Conservation (phyloP, 92 coral and sea anemone genomes). For the Epizoanthus stellaris region DNA sequence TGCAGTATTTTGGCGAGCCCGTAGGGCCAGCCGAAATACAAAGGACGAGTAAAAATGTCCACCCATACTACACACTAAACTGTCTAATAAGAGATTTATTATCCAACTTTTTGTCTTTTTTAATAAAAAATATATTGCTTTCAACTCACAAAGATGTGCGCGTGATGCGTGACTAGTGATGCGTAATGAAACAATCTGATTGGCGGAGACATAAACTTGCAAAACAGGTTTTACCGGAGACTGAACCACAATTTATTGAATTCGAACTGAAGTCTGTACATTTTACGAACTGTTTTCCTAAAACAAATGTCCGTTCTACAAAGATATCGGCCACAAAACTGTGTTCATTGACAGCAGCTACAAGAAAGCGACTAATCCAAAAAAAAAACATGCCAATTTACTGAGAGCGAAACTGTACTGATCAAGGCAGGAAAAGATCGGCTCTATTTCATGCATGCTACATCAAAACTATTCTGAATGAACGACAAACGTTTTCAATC, state of each 20-base stretch:
- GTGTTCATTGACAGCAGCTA: conserved; percentile 2
- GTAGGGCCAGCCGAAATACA: too few relatives aligned
- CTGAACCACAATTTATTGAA: not conserved
- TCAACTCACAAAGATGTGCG: too few relatives aligned
- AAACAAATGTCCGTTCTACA: not conserved
- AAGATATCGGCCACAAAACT: not conserved
- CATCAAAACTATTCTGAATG: not conserved
- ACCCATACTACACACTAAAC: too few relatives aligned
- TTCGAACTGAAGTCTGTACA: not conserved
- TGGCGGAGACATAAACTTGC: too few relatives aligned
- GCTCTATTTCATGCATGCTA: not conserved
- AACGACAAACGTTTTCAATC: not conserved
- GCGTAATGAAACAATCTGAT: too few relatives aligned
- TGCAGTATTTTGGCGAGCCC: too few relatives aligned
- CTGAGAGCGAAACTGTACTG: not conserved
- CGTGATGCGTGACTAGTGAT: too few relatives aligned
- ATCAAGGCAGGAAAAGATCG: not conserved
- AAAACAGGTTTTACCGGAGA: too few relatives aligned
- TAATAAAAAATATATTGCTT: too few relatives aligned
- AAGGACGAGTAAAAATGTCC: too few relatives aligned
- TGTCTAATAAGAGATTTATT: not conserved
- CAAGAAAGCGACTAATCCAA: not conserved
- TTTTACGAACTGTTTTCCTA: not conserved
- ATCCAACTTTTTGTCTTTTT: not conserved
- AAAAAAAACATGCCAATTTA: not conserved